Base-by-base conservation (phyloP, 2,113 vertebrate genomes). In the Mus pahari region DNA sequence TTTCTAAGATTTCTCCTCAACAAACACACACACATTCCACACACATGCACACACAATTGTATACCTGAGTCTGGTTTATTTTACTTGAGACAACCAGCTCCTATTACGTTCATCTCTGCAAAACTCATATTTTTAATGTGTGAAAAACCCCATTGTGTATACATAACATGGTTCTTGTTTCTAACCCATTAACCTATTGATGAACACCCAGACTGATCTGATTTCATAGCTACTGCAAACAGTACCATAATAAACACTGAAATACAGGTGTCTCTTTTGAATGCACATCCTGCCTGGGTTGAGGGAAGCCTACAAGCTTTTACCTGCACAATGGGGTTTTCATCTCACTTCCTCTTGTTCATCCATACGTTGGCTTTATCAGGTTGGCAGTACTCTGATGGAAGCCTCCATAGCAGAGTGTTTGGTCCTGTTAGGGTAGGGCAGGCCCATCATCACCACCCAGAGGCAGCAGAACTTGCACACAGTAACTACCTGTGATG, bases 221-320 rank as follows among this genome's bases (percentile, higher is more conserved):
- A 64, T 45, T 84, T 84, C 64, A 24, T 19, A 16, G 45, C 33
- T 53, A 68, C 48, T 24, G 31, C 11, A 68, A 50, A 48, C 45
- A 50, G 17, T 8, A 5, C 11, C 8, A 39, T 7, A 36, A 24
- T 24, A 14, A 24, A 36, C 45, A n/a, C 19, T 50, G 31, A n/a
- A 14, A 5, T 22, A 6, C 62, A 36, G 31, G 6, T 50, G 19
- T 55, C 50, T 55, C 66, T 31, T 58, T 22, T 42, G 19, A 5
- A 26, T 5, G 20, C 7, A 60, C 9, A 1, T 6, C 7, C 42
- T 28, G 36, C 3, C n/a, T 39, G 3, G 12, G 50, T 1, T 31
- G 1, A 42, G 42, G 22, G 62, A 77, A 36, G 62, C 24, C 4
- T 75, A 66, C 64, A 12, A 4, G 5, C 19, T 13, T 7, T 3